Evolutionary conservation across 2,888 invertebrate genomes (phyloP), one percentile per base, ranked within the genome.

Genomic region (Latrodectus elegans): DNA sequence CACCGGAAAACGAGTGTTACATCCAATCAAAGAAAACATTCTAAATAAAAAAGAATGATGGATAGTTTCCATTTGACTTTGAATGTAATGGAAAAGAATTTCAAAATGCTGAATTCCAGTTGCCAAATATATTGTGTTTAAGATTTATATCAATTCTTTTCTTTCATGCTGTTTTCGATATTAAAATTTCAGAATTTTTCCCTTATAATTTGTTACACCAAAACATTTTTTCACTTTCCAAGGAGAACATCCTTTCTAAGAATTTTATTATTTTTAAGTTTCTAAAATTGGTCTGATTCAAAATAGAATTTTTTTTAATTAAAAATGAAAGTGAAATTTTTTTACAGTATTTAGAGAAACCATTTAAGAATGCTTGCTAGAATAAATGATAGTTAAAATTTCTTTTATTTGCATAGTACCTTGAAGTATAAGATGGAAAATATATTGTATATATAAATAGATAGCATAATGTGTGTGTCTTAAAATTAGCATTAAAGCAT

Each of bases 11-110:
- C 81, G 81, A 81, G 73, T 67, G 73, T 53, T 68, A 51, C 67
- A 51, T 52, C 81, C 81, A 81, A 81, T 81, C 81, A 81, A 51
- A 67, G 67, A 67, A 67, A 72, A 12, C 53, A n/a, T 74, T 81
- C 81, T 74, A 74, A 81, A 81, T 72, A 81, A 60, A 73, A 67
- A 53, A 52, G 26, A 74, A 81, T 81, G 81, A 81, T 53, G 65
- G 73, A 81, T 81, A 74, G 81, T 67, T 67, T 74, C 67, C 74
- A 67, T 74, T 65, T 53, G 74, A 80, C 79, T 78, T 78, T 70
- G 55, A 22, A 51, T 71, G 79, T 72, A 72, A 72, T 26, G 1
- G 22, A 22, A 68, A 72, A 49, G 64, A 71, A 51, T 17, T 68
- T 78, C 68, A 53, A 11, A 72, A 64, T 55, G 72, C 17, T 22